These are phyloP conservation scores for Meteorus cinctellus DNA, from an alignment of 2,888 invertebrate genomes.

Conservation along the genomic window DNA sequence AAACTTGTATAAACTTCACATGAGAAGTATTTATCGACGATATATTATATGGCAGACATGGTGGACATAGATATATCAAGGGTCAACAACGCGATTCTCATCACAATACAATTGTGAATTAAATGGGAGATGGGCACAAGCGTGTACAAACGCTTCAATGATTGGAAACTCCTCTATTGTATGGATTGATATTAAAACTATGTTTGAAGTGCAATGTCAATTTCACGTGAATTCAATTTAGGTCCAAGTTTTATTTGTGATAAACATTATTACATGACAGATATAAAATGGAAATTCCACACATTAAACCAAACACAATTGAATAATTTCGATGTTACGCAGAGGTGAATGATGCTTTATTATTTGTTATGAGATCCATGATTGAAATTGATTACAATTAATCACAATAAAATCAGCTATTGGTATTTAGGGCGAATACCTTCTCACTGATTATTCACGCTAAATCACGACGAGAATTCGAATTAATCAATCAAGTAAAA, in stretches of 20 bases:
- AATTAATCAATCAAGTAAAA: too few relatives aligned
- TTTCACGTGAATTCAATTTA: background rate
- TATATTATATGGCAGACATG: background rate
- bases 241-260: background rate
- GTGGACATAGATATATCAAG: slow-evolving; percentile 46
- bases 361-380: too few relatives aligned
- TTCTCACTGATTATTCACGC: too few relatives aligned
- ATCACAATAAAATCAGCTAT: too few relatives aligned
- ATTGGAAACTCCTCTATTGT: background rate
- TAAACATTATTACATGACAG: background rate
- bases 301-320: too few relatives aligned
- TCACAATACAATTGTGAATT: background rate
- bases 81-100: background rate
- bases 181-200: background rate
- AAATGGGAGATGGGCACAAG: background rate
- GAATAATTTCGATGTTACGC: too few relatives aligned
- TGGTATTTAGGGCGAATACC: too few relatives aligned
- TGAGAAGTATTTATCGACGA: background rate
- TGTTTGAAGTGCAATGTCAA: slow-evolving; percentile 6
- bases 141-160: background rate
- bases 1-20: too few relatives aligned
- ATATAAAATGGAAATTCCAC: too few relatives aligned
- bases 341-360: too few relatives aligned
- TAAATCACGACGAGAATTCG: too few relatives aligned
- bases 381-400: too few relatives aligned